Evolutionary conservation across 2,888 invertebrate genomes (phyloP), one percentile per base, ranked within the genome.

Genomic region (Steromphala cineraria): DNA sequence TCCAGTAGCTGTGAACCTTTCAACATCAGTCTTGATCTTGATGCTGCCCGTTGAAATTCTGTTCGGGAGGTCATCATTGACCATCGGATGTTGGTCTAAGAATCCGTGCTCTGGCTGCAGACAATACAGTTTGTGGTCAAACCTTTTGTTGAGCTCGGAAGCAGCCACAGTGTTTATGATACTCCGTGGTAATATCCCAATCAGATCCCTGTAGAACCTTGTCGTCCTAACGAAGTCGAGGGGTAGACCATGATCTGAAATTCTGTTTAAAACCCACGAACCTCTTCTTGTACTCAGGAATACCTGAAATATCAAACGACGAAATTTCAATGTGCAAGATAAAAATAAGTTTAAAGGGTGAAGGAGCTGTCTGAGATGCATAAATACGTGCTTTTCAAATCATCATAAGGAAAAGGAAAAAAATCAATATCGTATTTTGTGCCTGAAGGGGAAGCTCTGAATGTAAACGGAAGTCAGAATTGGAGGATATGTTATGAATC

Each of bases 221-320:
- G 80, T 85, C 1, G 80, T 67, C 10, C 53, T 17, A 3, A 80
- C 28, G 88, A 92, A 87, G 80, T 93, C 93, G 1, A 87, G 15
- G 0, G 93, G 92, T 2, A 83, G 46, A 0, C 93, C 93, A 28
- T 87, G 71, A 8, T 86, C 84, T 5, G 67, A 82, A 15, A 94
- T 89, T n/a, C 94, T 84, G 83, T 93, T 93, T 56, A 93, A 86
- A 2, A 94, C 89, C 94, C 94, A 94, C 0, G 93, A 86, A 24
- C 94, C 94, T n/a, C 93, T 85, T 15, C 94, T 88, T 0, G 94
- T 94, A 67, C 94, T 94, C 21, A 94, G 87, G 52, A 91, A 94
- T 0, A 94, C 93, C 94, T 94, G 80, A 88, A 10, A 75, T 46
- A 10, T 10, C 1, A 10, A 1, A 8, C 10, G 46, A 10, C 46